Conservation (phyloP, 2,888 invertebrate genomes). For the Druceiella hillmani region DNA sequence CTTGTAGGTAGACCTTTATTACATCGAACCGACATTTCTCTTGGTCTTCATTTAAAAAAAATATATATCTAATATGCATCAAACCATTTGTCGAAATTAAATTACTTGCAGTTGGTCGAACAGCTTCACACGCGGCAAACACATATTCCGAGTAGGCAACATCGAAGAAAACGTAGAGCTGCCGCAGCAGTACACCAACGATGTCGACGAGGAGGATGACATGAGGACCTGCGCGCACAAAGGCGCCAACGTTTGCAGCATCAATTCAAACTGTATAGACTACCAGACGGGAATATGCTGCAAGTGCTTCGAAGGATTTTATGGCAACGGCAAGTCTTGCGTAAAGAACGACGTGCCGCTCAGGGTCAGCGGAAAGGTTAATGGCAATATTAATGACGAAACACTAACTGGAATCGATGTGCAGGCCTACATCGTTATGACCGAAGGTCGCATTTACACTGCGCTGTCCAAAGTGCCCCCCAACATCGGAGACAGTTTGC, state of each 20-base stretch:
- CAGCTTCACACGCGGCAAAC: slow-evolving; percentile 76
- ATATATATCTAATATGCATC: too few species aligned
- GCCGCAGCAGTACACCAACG: slow-evolving; percentile 57
- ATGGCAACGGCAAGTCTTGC: slow-evolving; percentile 91
- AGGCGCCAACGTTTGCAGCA: slow-evolving; percentile 71
- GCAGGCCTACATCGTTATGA: slow-evolving; percentile 87
- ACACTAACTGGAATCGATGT: slow-evolving; percentile 70
- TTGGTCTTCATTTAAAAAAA: too few species aligned
- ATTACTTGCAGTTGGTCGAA: slow-evolving; percentile 73
- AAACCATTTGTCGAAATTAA: too few species aligned
- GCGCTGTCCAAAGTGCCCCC: slow-evolving; percentile 79
- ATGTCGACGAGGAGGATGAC: slow-evolving; percentile 42
- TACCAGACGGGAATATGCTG: slow-evolving; percentile 86
- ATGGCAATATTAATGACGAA: slow-evolving; percentile 75
- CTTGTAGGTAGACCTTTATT: too few species aligned
- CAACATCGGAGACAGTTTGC: slow-evolving; percentile 71
- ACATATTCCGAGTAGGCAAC: slow-evolving; percentile 81
- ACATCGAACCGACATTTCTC: too few species aligned
- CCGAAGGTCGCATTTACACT: slow-evolving; percentile 83
- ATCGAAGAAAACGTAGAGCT: slow-evolving; percentile 59
- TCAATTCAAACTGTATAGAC: slow-evolving; percentile 77
- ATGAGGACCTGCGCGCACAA: slow-evolving; percentile 56
- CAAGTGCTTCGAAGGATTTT: slow-evolving; percentile 74
- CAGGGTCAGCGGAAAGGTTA: slow-evolving; percentile 84
- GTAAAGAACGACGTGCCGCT: slow-evolving; percentile 78